Conservation (phyloP, 2,888 invertebrate species). For the Cataglyphis rosenhaueri region DNA sequence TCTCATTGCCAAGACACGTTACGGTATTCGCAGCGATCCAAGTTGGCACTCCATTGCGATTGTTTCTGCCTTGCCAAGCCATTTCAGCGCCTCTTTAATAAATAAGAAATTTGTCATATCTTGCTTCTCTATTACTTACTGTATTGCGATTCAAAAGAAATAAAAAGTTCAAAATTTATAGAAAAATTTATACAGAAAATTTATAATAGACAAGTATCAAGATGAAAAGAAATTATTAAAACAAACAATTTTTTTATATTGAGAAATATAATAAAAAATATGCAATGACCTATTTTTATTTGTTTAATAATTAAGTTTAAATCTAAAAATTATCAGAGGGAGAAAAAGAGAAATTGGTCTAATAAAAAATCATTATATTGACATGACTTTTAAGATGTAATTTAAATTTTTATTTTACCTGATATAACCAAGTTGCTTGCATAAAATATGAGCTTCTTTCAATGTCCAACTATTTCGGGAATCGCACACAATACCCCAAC, state of each 20-base stretch:
- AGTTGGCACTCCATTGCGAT: conserved; percentile 74
- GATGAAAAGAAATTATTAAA: neutral
- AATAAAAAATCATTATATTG: neutral
- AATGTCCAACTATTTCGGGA: conserved; percentile 85
- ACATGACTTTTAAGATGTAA: conserved; percentile 9
- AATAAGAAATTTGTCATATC: conserved; percentile 34
- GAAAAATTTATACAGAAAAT: neutral
- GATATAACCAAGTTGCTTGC: conserved; percentile 86
- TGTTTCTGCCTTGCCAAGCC: conserved; percentile 85
- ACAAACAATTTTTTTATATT: neutral
- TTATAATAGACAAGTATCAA: neutral
- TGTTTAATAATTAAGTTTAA: neutral
- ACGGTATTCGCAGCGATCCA: conserved; percentile 84
- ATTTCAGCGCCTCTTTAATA: conserved; percentile 85
- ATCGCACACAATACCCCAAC: conserved; percentile 87
- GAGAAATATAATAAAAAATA: neutral
- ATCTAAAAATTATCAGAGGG: neutral
- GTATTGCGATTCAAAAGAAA: neutral
- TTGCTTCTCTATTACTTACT: neutral
- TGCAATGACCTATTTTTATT: neutral
- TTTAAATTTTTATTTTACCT: conserved; percentile 78
- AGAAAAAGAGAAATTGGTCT: neutral
- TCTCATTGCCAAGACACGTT: conserved; percentile 84
- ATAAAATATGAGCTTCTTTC: conserved; percentile 86
- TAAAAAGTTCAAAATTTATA: neutral